Base-by-base conservation (phyloP, 2,113 vertebrate genomes). In the Grus americana region DNA sequence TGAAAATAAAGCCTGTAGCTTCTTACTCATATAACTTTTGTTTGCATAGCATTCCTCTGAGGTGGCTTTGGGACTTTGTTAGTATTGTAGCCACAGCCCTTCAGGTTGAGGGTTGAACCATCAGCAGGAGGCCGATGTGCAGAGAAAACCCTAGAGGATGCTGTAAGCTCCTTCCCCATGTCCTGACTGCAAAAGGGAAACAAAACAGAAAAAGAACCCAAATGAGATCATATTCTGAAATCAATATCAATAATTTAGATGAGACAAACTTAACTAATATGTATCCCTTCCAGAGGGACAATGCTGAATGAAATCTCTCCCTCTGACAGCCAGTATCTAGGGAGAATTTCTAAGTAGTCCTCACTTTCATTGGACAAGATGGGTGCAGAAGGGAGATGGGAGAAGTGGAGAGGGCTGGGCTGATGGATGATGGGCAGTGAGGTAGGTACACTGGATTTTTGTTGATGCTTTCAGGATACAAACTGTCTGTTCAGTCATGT, bases 81-180 rank as follows among this genome's bases (percentile, higher is more conserved):
- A 72, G 17, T 70, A 47, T 38, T 59, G 20, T 75, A 65, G n/a
- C 55, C 18, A 49, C 18, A 86, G 44, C 29, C 40, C 44, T 79
- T 75, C 10, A 2, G 5, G 1, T 0, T 24, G 10, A 11, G 6
- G 10, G 2, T 6, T 49, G 8, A 30, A 40, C n/a, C 22, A 20
- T 68, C 66, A 65, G 10, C 58, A 49, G 18, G 23, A 85, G 18
- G 20, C 22, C 88, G 71, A 54, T 1, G 2, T 15, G 44, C 32
- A 59, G 59, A 66, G 23, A 38, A 78, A 38, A 71, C 59, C 27
- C 29, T 63, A 47, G 29, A 70, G 47, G 15, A 67, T 59, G 46
- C 59, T 42, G 19, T 54, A 54, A 86, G 26, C 9, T 63, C 21
- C 21, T 78, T 82, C 26, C 15, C 23, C 12, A 9, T 30, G 59